Percentiles rank a stretch among this genome's conserved stretches.
phyloP scores from a whole-genome alignment of 2,113 vertebrate genomes.

The Alligator sinensis region DNA sequence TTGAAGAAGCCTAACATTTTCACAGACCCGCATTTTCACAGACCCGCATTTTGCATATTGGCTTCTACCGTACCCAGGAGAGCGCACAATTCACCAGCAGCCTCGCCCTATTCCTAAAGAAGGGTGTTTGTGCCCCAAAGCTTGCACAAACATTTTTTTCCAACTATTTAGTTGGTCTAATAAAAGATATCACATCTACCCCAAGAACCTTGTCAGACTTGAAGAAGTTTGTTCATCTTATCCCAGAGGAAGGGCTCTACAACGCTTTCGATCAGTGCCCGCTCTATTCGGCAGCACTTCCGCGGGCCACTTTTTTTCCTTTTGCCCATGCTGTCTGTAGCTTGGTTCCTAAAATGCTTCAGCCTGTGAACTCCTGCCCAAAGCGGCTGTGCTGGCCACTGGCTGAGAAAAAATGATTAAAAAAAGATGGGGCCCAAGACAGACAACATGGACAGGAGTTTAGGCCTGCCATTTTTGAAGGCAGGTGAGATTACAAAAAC shows the following conservation, averaged over 20 bases:
- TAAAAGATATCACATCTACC: background rate
- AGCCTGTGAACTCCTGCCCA: background rate
- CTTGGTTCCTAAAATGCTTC: background rate
- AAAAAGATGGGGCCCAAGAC: background rate
- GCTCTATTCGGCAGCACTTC: background rate
- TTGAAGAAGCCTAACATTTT: too few relatives aligned
- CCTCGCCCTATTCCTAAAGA: too few relatives aligned
- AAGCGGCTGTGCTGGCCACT: background rate
- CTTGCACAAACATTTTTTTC: too few relatives aligned
- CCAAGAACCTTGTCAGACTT: background rate
- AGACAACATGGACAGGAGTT: background rate
- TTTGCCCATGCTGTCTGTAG: too few relatives aligned
- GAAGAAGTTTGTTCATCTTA: background rate
- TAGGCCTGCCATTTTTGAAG: background rate
- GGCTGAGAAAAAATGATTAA: background rate
- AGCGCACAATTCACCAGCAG: too few relatives aligned
- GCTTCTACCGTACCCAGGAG: too few relatives aligned
- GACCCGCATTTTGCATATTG: too few relatives aligned
- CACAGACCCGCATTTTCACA: background rate
- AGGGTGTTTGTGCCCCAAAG: too few relatives aligned
- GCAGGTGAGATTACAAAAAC: background rate
- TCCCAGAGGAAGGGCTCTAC: background rate
- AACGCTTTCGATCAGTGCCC: background rate
- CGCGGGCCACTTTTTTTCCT: background rate
- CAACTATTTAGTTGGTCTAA: too few relatives aligned